These are phyloP conservation scores for Leptinotarsa peninsularis DNA, from an alignment of 2,888 invertebrate genomes.

Conservation along the genomic window DNA sequence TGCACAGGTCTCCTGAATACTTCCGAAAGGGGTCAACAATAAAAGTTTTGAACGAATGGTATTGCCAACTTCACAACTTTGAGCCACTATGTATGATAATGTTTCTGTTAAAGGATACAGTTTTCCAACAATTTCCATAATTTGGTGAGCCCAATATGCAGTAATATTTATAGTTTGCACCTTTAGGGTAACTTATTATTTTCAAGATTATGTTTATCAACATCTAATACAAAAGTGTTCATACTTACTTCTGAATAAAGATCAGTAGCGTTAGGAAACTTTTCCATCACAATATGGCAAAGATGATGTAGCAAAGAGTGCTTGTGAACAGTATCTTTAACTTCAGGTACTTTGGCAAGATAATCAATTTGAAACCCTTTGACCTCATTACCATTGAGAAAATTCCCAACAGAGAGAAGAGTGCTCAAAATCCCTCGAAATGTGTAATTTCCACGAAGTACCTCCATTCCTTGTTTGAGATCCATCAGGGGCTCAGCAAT, in stretches of 20 bases:
- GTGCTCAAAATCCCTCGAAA: slow-evolving; percentile 95
- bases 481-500: slow-evolving; percentile 99
- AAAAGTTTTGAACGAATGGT: too few species aligned
- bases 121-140: too few species aligned
- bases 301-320: slow-evolving; percentile 97
- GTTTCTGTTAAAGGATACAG: too few species aligned
- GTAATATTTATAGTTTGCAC: too few species aligned
- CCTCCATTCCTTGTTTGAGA: slow-evolving; percentile 95
- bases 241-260: slow-evolving; percentile 91
- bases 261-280: slow-evolving; percentile 94
- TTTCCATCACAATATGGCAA: slow-evolving; percentile 97
- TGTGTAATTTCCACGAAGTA: slow-evolving; percentile 90
- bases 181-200: too few species aligned
- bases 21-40: too few species aligned
- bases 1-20: too few species aligned
- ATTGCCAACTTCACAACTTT: too few species aligned
- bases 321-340: slow-evolving; percentile 99
- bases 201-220: too few species aligned
- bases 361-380: slow-evolving; percentile 99
- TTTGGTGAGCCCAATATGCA: too few species aligned
- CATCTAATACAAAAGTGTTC: too few species aligned
- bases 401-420: slow-evolving; percentile 94
- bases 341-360: slow-evolving; percentile 96
- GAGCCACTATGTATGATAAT: too few species aligned
- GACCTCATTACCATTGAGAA: slow-evolving; percentile 91